phyloP scores from a whole-genome alignment of 2,113 vertebrate species.

The Apteryx owenii region DNA sequence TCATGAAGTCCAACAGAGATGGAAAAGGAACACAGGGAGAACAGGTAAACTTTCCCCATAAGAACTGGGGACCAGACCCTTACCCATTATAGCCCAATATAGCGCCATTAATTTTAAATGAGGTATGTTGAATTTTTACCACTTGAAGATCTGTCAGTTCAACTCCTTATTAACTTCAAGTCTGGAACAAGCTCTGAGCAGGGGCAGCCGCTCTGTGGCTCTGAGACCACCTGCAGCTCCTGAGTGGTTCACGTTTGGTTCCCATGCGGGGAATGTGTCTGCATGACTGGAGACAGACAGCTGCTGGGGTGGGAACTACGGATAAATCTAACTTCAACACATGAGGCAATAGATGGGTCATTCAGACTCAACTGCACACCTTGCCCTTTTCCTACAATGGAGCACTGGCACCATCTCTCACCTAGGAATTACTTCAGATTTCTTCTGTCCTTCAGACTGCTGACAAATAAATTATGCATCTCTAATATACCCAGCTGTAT shows the following conservation, averaged over 20 bases:
- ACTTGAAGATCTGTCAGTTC: background rate
- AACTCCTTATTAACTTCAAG: background rate
- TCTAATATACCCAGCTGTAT: background rate
- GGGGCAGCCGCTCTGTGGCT: background rate
- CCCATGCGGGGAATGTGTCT: background rate
- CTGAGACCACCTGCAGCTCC: background rate
- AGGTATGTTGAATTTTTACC: background rate
- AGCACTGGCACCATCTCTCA: background rate
- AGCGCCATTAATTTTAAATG: background rate
- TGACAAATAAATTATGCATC: background rate
- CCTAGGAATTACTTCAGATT: background rate
- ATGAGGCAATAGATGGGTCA: background rate
- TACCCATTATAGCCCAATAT: background rate
- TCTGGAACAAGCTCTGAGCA: background rate
- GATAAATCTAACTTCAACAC: background rate
- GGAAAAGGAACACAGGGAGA: background rate
- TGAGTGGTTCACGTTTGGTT: background rate
- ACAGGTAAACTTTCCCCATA: background rate
- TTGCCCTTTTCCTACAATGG: background rate
- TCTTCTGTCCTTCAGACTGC: background rate
- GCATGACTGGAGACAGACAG: background rate
- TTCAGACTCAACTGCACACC: background rate
- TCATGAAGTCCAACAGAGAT: background rate
- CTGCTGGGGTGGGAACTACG: background rate
- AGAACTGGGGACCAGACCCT: background rate